These are phyloP conservation scores for Verasper variegatus DNA, from an alignment of 2,113 vertebrate genomes.

Conservation along the genomic window DNA sequence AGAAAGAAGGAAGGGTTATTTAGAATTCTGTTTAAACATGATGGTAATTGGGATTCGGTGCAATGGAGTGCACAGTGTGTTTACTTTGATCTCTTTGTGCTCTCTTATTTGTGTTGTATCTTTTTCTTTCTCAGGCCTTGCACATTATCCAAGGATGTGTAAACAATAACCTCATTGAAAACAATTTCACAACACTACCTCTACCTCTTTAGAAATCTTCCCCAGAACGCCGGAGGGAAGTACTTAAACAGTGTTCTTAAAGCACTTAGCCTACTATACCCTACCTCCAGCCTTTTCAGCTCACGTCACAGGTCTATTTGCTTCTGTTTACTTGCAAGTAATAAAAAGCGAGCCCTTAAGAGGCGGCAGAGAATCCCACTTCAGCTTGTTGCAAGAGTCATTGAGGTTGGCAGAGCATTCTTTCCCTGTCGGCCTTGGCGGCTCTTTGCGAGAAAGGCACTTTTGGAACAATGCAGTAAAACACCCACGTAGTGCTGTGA, in stretches of 20 bases:
- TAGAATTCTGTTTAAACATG: background rate
- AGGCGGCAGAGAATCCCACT: conserved; percentile 58
- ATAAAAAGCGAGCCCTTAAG: conserved; percentile 55
- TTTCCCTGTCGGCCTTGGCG: conserved; percentile 24
- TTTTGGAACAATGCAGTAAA: conserved; percentile 53
- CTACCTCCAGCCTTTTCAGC: conserved; percentile 26
- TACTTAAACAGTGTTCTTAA: conserved; percentile 35
- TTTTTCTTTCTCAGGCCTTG: background rate
- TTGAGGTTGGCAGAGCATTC: conserved; percentile 47
- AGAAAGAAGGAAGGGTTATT: too few species aligned
- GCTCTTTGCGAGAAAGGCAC: conserved; percentile 43
- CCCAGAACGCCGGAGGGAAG: conserved; percentile 23
- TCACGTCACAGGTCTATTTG: conserved; percentile 37
- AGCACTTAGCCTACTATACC: conserved; percentile 31
- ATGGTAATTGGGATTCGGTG: conserved; percentile 1
- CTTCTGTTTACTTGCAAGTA: conserved; percentile 51
- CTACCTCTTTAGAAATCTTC: conserved; percentile 26
- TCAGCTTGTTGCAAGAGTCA: conserved; percentile 50
- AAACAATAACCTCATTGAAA: conserved; percentile 16
- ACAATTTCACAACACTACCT: conserved; percentile 19
- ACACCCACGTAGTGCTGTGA: conserved; percentile 23
- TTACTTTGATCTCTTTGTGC: conserved; percentile 1
- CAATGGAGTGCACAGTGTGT: background rate
- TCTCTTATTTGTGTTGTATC: background rate
- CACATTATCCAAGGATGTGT: conserved; percentile 25